Evolutionary conservation across 2,797 vertebrate species (phyloP), one percentile per base, ranked within the genome.

Genomic region (Enoplosus armatus): DNA sequence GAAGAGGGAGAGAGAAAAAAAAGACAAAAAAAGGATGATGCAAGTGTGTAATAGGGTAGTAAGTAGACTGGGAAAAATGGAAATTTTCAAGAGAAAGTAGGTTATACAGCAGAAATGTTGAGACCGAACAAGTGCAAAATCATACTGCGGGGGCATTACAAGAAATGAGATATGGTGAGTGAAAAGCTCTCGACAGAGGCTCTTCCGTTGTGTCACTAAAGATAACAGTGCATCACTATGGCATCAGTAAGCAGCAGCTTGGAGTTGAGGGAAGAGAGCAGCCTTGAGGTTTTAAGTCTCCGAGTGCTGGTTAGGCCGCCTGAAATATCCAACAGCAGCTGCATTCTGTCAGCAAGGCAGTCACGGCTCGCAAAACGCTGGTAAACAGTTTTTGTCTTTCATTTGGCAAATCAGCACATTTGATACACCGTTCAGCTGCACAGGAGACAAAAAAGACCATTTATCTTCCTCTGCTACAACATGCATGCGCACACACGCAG

Each of bases 351-450:
- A 92, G 84, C 53, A 16, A 47, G 61, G 62, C 82, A 47, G 77
- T 73, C 81, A 83, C 20, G 61, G 81, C 81, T 80, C 61, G 56
- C 85, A 85, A 87, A 88, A 73, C 10, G 24, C 90, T 76, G 82
- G 86, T 87, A 90, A 93, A 93, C 90, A 67, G 14, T 90, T 93
- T 92, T 85, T 86, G 85, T 85, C 85, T 89, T 90, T 89, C 78
- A 84, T 90, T 91, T 89, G 80, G 85, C 77, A 90, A 92, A 92
- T 91, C 89, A 90, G 90, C 90, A 90, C 72, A 87, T 93, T 87
- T 87, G 84, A 90, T 85, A 68, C 76, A 84, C 53, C 63, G 69
- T 77, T 90, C 79, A 84, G 84, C 69, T 15, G 51, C 80, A 68
- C 65, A 37, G 55, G 37, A 88, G 58, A 84, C 72, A 83, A 79